Evolutionary conservation across 1,140 invertebrate species (phyloP), one percentile per base, ranked within the genome.

Genomic region (Lanistes nyassanus): DNA sequence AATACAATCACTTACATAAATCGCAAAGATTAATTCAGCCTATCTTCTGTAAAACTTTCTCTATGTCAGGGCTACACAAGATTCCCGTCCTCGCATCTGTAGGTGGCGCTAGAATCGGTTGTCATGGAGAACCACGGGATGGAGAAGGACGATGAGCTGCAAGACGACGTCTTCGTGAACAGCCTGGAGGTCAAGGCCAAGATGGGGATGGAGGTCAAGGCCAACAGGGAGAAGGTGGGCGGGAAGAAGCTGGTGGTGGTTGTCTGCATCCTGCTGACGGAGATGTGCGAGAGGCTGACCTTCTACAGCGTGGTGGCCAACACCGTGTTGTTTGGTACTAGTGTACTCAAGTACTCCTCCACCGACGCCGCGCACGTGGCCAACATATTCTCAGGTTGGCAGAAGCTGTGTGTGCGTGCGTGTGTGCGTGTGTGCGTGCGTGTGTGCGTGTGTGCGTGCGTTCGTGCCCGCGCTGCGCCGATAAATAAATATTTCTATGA

Each of bases 261-360:
- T 1, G 34, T 73, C 11, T 79, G 79, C 68, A 82, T 84, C 42
- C 66, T 85, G 56, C 11, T 84, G 31, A 82, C 79, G 16, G 84
- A 82, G 73, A 72, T 84, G 58, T 82, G 82, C 47, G 84, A 86
- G 58, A 62, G 84, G 16, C 70, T 84, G 71, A 84, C 82, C 0
- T 85, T 79, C 77, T 85, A 84, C 68, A 83, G 83, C 62, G 79
- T 85, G 11, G 39, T 74, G 3, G 84, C 80, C 34, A 84, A 84
- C 66, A 65, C 83, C 7, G 80, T 86, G 2, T 55, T 84, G 4
- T 85, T 76, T 58, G 78, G 79, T 60, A 84, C 79, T 7, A 80
- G 72, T 21, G 53, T 68, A 7, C 72, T 85, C 29, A 62, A 79
- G 36, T 78, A 75, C 65, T 42, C 62, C 16, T 79, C 71, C 65